Conservation (phyloP, 2,888 invertebrate species). For the Lydus trimaculatus region DNA sequence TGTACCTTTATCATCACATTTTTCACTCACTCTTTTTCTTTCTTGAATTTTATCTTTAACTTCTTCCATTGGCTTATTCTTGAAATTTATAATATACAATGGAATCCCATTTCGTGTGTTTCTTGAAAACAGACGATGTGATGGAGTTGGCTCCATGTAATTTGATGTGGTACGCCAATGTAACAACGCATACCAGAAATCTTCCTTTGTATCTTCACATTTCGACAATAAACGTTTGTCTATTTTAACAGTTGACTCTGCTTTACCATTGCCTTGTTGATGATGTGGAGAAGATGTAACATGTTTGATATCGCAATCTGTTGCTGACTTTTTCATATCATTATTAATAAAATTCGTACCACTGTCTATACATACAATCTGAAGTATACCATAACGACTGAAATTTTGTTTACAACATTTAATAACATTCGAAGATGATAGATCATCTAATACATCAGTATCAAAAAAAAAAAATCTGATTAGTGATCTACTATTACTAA, state of each 20-base stretch:
- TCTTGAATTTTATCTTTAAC: too few relatives aligned
- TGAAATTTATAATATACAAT: too few relatives aligned
- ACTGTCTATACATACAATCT: conserved; percentile 17
- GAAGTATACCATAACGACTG: background rate
- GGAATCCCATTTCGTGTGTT: too few relatives aligned
- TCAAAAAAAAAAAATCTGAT: background rate
- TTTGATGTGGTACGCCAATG: too few relatives aligned
- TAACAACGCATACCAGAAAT: conserved; percentile 9
- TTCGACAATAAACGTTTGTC: conserved; percentile 17
- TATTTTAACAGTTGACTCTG: conserved; percentile 39
- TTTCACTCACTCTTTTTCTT: too few relatives aligned
- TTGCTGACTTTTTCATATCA: conserved; percentile 24
- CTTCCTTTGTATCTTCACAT: background rate
- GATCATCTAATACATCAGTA: background rate
- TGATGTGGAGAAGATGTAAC: conserved; percentile 36
- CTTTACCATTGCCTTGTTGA: conserved; percentile 39
- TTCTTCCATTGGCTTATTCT: too few relatives aligned
- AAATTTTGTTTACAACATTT: background rate
- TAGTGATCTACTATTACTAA: conserved; percentile 7
- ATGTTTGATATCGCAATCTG: conserved; percentile 35
- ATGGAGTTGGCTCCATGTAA: too few relatives aligned
- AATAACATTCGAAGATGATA: background rate
- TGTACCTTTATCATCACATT: too few relatives aligned
- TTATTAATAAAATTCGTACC: conserved; percentile 21
- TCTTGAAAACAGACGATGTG: too few relatives aligned